Percentiles rank a stretch among this genome's conserved stretches.
These are phyloP conservation scores for Dryomyza anilis DNA, from an alignment of 2,888 invertebrate genomes.

Conservation along the genomic window DNA sequence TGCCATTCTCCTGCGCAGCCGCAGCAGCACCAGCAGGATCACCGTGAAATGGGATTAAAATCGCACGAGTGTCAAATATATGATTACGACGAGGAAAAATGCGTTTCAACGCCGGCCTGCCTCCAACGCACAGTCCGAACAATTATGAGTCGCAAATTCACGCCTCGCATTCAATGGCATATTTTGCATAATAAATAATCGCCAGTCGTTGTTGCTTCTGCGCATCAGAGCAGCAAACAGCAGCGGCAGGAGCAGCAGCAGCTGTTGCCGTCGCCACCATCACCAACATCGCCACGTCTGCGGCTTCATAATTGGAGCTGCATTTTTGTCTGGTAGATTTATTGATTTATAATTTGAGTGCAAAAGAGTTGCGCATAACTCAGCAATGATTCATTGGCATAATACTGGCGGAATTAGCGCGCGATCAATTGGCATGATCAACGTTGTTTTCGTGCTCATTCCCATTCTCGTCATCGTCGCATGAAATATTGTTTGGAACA, in stretches of 20 bases:
- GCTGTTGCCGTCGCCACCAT: neutral
- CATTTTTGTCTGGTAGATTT: slow-evolving; percentile 44
- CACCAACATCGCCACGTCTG: neutral
- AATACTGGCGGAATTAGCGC: slow-evolving; percentile 27
- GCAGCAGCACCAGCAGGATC: slow-evolving; percentile 47
- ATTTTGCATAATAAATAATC: slow-evolving; percentile 25
- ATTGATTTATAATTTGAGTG: slow-evolving; percentile 61
- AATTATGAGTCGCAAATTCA: slow-evolving; percentile 13
- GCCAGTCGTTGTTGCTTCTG: slow-evolving; percentile 19
- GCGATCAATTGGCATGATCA: slow-evolving; percentile 9
- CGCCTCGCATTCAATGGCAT: slow-evolving; percentile 20
- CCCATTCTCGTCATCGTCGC: neutral
- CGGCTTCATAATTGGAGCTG: slow-evolving; percentile 15
- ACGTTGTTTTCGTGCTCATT: neutral
- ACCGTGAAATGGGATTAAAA: slow-evolving; percentile 61
- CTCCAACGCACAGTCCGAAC: neutral
- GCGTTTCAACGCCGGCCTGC: neutral
- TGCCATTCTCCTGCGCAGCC: slow-evolving; percentile 32
- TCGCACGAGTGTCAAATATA: slow-evolving; percentile 49
- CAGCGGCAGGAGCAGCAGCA: neutral
- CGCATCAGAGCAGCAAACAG: slow-evolving; percentile 9
- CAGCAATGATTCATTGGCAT: slow-evolving; percentile 18
- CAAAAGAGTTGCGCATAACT: slow-evolving; percentile 39
- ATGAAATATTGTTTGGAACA: neutral
- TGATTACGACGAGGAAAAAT: slow-evolving; percentile 29